Evolutionary conservation across 2,797 vertebrate genomes (phyloP).

Genomic region (Phataginus tetradactyla): DNA sequence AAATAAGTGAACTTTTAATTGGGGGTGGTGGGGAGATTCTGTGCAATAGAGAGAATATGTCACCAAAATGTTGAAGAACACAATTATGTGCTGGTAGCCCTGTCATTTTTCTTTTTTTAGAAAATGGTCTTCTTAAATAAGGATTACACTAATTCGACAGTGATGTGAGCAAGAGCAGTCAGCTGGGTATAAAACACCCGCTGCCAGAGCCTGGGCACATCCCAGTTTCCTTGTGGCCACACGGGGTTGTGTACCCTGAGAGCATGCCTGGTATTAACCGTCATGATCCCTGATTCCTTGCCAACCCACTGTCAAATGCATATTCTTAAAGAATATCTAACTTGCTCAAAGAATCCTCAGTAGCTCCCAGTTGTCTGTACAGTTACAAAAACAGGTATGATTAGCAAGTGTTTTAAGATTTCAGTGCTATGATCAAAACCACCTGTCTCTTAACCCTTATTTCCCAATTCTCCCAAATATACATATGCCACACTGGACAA

Average conservation of each 20-base stretch:
- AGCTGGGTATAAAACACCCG: background rate
- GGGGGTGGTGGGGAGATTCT: background rate
- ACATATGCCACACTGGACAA: background rate
- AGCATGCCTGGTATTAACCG: background rate
- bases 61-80: background rate
- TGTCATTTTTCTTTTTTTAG: background rate
- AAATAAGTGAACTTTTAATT: background rate
- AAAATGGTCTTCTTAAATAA: background rate
- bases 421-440: background rate
- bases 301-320: background rate
- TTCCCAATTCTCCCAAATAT: background rate
- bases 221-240: background rate
- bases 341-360: background rate
- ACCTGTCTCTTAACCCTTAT: background rate
- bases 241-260: background rate
- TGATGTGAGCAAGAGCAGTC: background rate
- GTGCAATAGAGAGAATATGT: background rate
- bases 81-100: constrained; percentile 2
- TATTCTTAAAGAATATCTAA: background rate
- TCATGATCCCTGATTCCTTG: background rate
- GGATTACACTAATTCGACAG: background rate
- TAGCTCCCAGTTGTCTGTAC: background rate
- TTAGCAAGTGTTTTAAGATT: background rate
- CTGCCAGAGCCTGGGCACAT: background rate
- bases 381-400: background rate